Conservation (phyloP, 2,113 vertebrate species). For the Pimephales promelas region DNA sequence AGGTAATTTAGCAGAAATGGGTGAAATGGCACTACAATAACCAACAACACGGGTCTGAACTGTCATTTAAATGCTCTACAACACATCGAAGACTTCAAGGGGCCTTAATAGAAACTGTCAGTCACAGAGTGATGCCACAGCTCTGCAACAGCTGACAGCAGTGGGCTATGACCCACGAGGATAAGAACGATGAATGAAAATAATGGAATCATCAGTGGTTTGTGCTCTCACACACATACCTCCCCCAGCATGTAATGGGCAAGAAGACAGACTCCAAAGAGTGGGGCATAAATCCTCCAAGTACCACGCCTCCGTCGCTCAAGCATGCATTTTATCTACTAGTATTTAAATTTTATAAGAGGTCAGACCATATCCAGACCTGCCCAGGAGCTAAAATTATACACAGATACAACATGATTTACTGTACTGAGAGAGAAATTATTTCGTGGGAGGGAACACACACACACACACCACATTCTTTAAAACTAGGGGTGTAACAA, state of each 20-base stretch:
- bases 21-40: constrained; percentile 26
- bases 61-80: constrained; percentile 44
- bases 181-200: constrained; percentile 26
- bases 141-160: constrained; percentile 15
- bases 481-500: too few relatives aligned
- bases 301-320: neutral
- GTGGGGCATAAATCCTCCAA: neutral
- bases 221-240: neutral
- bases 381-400: neutral
- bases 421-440: neutral
- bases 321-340: constrained; percentile 12
- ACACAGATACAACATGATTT: neutral
- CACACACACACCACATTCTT: neutral
- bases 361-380: constrained; percentile 9
- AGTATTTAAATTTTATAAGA: constrained; percentile 25
- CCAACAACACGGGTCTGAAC: constrained; percentile 28
- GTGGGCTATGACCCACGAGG: constrained; percentile 4
- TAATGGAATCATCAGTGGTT: constrained; percentile 22
- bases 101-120: constrained; percentile 51
- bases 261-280: neutral
- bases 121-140: constrained; percentile 33
- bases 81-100: constrained; percentile 46
- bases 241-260: neutral
- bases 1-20: constrained; percentile 30
- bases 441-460: neutral